A percentile compares a stretch with the other conserved stretches of the same genome.
phyloP scores from a whole-genome alignment of 35 echinoderm and acorn worm species.

The Holothuria glaberrima region DNA sequence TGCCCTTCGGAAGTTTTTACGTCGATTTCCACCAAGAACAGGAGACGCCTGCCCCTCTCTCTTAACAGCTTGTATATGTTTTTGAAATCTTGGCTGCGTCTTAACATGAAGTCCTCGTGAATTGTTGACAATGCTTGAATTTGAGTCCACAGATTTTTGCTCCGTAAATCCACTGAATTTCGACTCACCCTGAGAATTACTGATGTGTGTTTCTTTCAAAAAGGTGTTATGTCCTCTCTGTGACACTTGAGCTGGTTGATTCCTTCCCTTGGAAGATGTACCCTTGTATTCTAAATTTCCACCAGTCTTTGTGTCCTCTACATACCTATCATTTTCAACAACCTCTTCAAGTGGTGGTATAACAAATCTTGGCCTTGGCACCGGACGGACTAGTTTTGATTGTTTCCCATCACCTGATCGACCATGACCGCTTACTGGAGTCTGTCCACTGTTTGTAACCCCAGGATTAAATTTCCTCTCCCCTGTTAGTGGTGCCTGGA shows the following conservation, averaged over 20 bases:
- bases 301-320: too few species aligned
- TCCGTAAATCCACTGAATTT: too few species aligned
- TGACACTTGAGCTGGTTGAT: too few species aligned
- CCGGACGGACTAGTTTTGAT: slow-evolving; percentile 4
- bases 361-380: background rate
- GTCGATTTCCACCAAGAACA: background rate
- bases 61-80: background rate
- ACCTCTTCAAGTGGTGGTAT: background rate
- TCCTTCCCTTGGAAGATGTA: too few species aligned
- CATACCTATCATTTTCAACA: too few species aligned
- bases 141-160: background rate
- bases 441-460: background rate
- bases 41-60: background rate
- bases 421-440: background rate
- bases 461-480: slow-evolving; percentile 33
- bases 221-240: too few species aligned
- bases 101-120: background rate
- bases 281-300: too few species aligned
- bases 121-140: background rate
- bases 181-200: too few species aligned
- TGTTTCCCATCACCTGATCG: background rate
- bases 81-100: slow-evolving; percentile 25
- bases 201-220: too few species aligned
- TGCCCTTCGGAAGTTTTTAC: background rate
- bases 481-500: background rate